These are phyloP conservation scores for Cephus pygmeus DNA, from an alignment of 2,888 invertebrate genomes.

Conservation along the genomic window DNA sequence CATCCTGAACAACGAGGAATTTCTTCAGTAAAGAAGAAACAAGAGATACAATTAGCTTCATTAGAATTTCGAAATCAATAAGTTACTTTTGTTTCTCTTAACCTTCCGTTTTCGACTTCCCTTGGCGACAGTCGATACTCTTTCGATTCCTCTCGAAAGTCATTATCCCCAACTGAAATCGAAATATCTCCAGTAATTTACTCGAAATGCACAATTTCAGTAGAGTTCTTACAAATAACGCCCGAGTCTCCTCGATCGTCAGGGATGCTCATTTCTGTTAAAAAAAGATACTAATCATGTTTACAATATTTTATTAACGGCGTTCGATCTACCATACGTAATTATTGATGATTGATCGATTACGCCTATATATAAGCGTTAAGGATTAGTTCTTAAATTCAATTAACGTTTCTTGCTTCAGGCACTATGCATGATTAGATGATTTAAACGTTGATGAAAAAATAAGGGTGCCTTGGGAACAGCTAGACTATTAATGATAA, in stretches of 20 bases:
- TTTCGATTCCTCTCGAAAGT: not conserved
- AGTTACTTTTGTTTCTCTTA: not conserved
- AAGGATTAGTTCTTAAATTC: not conserved
- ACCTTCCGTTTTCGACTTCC: not conserved
- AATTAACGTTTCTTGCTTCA: not conserved
- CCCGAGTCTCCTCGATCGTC: not conserved
- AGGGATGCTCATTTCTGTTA: not conserved
- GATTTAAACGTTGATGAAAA: not conserved
- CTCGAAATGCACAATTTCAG: not conserved
- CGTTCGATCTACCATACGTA: not conserved
- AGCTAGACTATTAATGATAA: conserved; percentile 2
- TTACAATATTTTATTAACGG: not conserved
- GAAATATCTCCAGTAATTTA: not conserved
- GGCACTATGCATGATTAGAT: not conserved
- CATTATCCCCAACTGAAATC: not conserved
- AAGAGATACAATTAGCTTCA: not conserved
- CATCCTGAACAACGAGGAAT: conserved; percentile 37
- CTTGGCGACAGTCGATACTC: not conserved
- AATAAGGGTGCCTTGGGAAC: conserved; percentile 16
- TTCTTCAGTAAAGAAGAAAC: conserved; percentile 5
- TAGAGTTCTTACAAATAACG: not conserved
- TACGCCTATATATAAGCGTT: not conserved
- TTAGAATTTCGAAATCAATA: not conserved
- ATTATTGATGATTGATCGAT: not conserved
- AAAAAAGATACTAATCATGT: not conserved